Base-by-base conservation (phyloP, 2,797 vertebrate genomes). In the Denticeps clupeoides region DNA sequence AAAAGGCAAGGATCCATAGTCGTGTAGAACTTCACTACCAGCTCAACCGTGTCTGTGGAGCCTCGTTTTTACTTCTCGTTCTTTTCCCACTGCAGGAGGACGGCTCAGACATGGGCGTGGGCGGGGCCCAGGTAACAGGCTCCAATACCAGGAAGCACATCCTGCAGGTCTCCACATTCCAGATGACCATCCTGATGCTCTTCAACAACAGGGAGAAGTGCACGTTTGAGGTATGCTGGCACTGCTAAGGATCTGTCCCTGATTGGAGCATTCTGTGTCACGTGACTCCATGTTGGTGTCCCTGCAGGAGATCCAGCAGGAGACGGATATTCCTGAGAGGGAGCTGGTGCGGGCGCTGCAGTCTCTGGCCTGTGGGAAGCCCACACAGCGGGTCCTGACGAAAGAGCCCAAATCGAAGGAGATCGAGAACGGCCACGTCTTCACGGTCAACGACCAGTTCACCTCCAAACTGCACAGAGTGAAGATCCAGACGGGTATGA, bases 171-270 rank as follows among this genome's bases (percentile, higher is more conserved):
- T 99, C 94, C 53, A 99, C 95, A 66, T 99, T 99, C 78, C 95
- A 99, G 79, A 99, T 99, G 95, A 99, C 95, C n/a, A 98, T 99
- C 83, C 83, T 99, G 62, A 99, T 99, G 93, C 90, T 99, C 38
- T 98, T 99, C 65, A 99, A 98, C 78, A 98, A 95, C 78, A 85
- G 94, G 78, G 95, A 98, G 65, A 98, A 95, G 63, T 98, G 89
- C 7, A 93, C 85, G 0, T 99, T 99, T 79, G 95, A 99, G 90
- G 95, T 97, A n/a, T n/a, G n/a, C n/a, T n/a, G n/a, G n/a, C n/a
- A n/a, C n/a, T n/a, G n/a, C n/a, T n/a, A n/a, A n/a, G n/a, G n/a
- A n/a, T 13, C n/a, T 7, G 4, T 12, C 22, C 12, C 3, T 11
- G 35, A 5, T 1, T 3, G 10, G 3, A 9, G 10, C 9, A 2